Percentiles rank a stretch among this genome's conserved stretches.
Evolutionary conservation across 2,888 invertebrate species (phyloP).

Genomic region (Cheilosia impressa): DNA sequence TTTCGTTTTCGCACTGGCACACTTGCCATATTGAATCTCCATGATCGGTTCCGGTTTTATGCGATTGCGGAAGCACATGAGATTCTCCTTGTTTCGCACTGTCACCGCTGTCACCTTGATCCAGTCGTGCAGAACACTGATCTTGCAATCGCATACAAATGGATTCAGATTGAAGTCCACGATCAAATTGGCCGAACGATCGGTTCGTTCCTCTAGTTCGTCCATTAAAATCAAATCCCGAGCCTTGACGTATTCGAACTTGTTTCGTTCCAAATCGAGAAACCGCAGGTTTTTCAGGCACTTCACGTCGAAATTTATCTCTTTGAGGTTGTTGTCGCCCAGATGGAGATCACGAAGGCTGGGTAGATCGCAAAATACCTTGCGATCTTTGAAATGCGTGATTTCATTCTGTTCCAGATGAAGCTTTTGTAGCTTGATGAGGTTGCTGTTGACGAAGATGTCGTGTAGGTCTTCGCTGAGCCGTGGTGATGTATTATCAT

Average conservation of each 20-base stretch:
- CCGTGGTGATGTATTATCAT: constrained; percentile 86
- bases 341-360: constrained; percentile 88
- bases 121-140: constrained; percentile 87
- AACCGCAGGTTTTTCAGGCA: constrained; percentile 88
- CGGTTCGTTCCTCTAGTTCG: constrained; percentile 83
- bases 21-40: constrained; percentile 80
- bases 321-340: constrained; percentile 87
- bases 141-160: constrained; percentile 88
- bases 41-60: constrained; percentile 79
- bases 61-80: constrained; percentile 84
- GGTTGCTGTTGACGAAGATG: constrained; percentile 88
- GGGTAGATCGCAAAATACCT: constrained; percentile 89
- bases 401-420: constrained; percentile 92
- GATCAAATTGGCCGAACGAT: constrained; percentile 84
- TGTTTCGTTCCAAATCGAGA: constrained; percentile 88
- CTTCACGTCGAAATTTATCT: constrained; percentile 87
- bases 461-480: constrained; percentile 88
- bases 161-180: constrained; percentile 88
- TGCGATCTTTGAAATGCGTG: constrained; percentile 86
- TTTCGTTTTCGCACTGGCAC: constrained; percentile 80
- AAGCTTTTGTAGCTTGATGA: constrained; percentile 87
- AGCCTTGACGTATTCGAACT: constrained; percentile 85
- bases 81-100: constrained; percentile 85
- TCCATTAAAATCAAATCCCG: constrained; percentile 86
- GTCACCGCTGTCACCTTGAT: constrained; percentile 86